phyloP scores from a whole-genome alignment of 2,888 invertebrate genomes.

The Rhamphomyia laevipes region DNA sequence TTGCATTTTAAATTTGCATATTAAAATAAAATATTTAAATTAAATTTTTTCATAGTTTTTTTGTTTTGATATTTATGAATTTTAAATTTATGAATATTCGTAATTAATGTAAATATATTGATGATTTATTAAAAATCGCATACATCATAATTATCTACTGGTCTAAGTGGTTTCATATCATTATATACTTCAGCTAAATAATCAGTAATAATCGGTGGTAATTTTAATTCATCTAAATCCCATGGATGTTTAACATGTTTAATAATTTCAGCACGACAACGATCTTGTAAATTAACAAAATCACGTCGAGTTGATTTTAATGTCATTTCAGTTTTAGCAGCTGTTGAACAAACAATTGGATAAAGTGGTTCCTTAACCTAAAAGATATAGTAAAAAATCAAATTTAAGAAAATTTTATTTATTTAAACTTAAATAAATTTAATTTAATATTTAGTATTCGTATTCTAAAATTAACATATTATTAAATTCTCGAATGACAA shows the following conservation, averaged over 20 bases:
- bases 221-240: slow-evolving; percentile 43
- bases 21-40: too few species aligned
- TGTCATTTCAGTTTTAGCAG: slow-evolving; percentile 63
- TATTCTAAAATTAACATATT: too few species aligned
- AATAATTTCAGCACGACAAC: slow-evolving; percentile 51
- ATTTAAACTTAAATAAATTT: too few species aligned
- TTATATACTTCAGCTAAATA: slow-evolving; percentile 46
- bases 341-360: slow-evolving; percentile 60
- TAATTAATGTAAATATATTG: too few species aligned
- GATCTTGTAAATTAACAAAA: slow-evolving; percentile 55
- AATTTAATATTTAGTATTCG: too few species aligned
- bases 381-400: background rate
- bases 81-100: too few species aligned
- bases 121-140: slow-evolving; percentile 23
- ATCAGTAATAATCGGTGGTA: slow-evolving; percentile 46
- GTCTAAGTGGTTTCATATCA: slow-evolving; percentile 32
- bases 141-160: slow-evolving; percentile 36
- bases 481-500: too few species aligned
- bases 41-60: too few species aligned
- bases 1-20: too few species aligned
- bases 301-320: slow-evolving; percentile 47
- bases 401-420: too few species aligned
- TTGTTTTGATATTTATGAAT: too few species aligned
- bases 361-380: slow-evolving; percentile 48
- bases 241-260: slow-evolving; percentile 40